These are phyloP conservation scores for Brachyrhaphis roseni DNA, from an alignment of 2,797 vertebrate genomes.

Conservation along the genomic window DNA sequence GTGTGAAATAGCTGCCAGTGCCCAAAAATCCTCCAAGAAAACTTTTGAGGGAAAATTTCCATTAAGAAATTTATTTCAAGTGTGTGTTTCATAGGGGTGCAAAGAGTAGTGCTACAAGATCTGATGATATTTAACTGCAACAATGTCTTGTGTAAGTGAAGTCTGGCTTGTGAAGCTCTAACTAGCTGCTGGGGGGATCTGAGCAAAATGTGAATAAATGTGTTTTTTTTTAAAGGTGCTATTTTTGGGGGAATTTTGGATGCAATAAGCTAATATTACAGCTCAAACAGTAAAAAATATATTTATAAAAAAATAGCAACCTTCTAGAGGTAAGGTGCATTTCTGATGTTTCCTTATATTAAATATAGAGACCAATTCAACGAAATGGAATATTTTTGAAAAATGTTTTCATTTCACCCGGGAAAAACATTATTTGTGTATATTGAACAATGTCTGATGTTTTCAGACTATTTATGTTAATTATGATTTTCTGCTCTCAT, in stretches of 20 bases:
- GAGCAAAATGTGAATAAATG: neutral
- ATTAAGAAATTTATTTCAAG: neutral
- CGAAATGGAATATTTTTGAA: neutral
- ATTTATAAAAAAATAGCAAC: neutral
- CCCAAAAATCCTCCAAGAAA: neutral
- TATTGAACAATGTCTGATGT: neutral
- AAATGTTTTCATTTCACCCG: neutral
- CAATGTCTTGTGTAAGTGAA: neutral
- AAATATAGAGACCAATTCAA: neutral
- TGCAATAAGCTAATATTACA: neutral
- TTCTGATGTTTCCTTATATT: neutral
- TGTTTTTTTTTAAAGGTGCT: neutral
- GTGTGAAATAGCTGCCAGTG: neutral
- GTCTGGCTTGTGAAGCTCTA: neutral
- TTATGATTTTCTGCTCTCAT: neutral
- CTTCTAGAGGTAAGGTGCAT: neutral
- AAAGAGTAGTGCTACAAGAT: neutral
- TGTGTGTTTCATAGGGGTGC: neutral
- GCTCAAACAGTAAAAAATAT: neutral
- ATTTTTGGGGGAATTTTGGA: neutral
- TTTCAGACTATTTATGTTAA: neutral
- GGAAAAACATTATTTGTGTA: neutral
- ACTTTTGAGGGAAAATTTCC: neutral
- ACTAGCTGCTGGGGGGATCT: neutral
- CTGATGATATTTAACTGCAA: neutral